Percentiles rank a stretch among this genome's conserved stretches.
Conservation (phyloP, 2,113 vertebrate species). For the Nibea coibor region DNA sequence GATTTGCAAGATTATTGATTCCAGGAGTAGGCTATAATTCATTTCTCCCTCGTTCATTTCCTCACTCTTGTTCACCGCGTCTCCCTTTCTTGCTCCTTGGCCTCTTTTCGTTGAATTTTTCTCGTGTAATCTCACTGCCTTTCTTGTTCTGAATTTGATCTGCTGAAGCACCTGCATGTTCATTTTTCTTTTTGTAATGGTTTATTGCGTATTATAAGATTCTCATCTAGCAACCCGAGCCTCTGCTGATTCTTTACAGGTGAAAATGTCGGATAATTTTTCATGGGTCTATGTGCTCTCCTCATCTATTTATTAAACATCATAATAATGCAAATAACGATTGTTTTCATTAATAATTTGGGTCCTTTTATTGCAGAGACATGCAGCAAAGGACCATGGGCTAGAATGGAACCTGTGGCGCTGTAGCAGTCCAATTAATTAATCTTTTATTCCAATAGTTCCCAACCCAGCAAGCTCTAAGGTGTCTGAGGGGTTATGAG, state of each 20-base stretch:
- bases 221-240: background rate
- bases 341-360: background rate
- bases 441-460: background rate
- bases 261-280: constrained; percentile 20
- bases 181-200: background rate
- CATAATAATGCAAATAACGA: background rate
- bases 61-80: constrained; percentile 33
- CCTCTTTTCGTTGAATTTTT: background rate
- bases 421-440: background rate
- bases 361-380: too few relatives aligned
- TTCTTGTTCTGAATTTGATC: constrained; percentile 26
- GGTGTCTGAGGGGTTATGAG: background rate
- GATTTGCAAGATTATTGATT: constrained; percentile 77
- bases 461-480: background rate
- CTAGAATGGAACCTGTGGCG: too few relatives aligned
- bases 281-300: background rate
- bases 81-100: constrained; percentile 37
- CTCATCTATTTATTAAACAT: background rate
- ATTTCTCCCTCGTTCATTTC: constrained; percentile 58
- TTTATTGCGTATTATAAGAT: background rate
- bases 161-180: constrained; percentile 9
- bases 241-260: background rate
- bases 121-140: constrained; percentile 12
- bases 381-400: too few relatives aligned
- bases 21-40: constrained; percentile 64